Base-by-base conservation (phyloP, 2,113 vertebrate genomes). In the Dasyurus viverrinus region DNA sequence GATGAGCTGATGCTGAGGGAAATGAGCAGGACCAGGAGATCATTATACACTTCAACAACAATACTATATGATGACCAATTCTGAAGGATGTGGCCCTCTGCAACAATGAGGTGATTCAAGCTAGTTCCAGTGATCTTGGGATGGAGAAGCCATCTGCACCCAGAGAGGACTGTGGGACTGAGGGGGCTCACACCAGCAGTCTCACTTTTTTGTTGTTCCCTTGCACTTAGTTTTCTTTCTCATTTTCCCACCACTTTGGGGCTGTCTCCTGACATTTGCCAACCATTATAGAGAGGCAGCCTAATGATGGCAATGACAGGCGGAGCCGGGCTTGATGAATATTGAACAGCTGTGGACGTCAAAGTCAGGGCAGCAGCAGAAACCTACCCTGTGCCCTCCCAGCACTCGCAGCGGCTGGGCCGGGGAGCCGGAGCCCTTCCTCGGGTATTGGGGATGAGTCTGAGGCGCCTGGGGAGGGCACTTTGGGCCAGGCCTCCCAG, bases 321-420 rank as follows among this genome's bases (percentile, higher is more conserved):
- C 95, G 60, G 98, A 97, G 96, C 98, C 42, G 24, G 94, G 96
- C 97, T 98, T 98, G 98, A 98, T 98, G 96, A 98, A 98, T 98
- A 98, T 98, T 98, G 98, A 98, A 98, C 97, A 98, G 96, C 96
- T 98, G 97, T 98, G 98, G 98, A 98, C 98, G 98, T 99, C 98
- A 98, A 99, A 98, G 98, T 97, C 97, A 97, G 96, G 98, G 98
- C 96, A 97, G 96, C 98, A 98, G 97, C 98, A 97, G 98, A 98
- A 98, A 99, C 97, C 96, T 60, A 97, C 97, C 98, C 97, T 98
- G 98, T 98, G 96, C 98, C 98, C 96, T 97, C 96, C 60, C 89
- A 97, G 97, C 46, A 94, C 89, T 97, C 98, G 97, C 92, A 24
- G 60, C 68, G 54, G 97, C 93, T 97, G 89, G 92, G 94, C 36